Evolutionary conservation across 2,888 invertebrate species (phyloP).

Genomic region (Limnephilus lunatus): DNA sequence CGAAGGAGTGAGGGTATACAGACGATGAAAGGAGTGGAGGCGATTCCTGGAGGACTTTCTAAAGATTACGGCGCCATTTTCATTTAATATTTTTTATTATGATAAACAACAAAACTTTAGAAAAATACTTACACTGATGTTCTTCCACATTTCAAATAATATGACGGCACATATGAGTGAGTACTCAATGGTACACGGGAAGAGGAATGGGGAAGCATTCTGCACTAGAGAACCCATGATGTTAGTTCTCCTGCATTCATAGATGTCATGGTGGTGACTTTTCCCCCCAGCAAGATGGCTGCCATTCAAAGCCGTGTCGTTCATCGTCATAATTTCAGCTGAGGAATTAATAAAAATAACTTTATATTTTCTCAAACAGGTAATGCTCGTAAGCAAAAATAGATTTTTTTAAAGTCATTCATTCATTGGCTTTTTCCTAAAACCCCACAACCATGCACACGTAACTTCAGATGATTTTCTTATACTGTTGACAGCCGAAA

Average conservation of each 20-base stretch:
- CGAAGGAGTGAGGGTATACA: neutral
- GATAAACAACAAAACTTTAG: neutral
- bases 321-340: neutral
- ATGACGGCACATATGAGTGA: conserved; percentile 94
- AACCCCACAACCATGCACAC: neutral
- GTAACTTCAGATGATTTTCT: too few relatives aligned
- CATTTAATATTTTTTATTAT: neutral
- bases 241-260: conserved; percentile 79
- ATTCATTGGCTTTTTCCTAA: neutral
- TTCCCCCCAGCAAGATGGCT: neutral
- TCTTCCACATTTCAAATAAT: conserved; percentile 94
- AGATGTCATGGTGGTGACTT: conserved; percentile 60
- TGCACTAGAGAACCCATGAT: conserved; percentile 85
- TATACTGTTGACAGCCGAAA: too few relatives aligned
- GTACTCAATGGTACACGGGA: conserved; percentile 94
- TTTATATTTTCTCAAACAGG: neutral
- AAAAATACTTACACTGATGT: conserved; percentile 73
- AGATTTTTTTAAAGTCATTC: neutral
- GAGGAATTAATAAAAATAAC: neutral
- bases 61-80: neutral
- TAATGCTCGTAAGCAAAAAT: neutral
- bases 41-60: neutral
- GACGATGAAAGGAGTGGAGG: neutral
- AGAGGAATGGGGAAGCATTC: conserved; percentile 87
- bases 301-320: neutral